Evolutionary conservation across 2,797 vertebrate genomes (phyloP).

Genomic region (Periophthalmus magnuspinnatus): DNA sequence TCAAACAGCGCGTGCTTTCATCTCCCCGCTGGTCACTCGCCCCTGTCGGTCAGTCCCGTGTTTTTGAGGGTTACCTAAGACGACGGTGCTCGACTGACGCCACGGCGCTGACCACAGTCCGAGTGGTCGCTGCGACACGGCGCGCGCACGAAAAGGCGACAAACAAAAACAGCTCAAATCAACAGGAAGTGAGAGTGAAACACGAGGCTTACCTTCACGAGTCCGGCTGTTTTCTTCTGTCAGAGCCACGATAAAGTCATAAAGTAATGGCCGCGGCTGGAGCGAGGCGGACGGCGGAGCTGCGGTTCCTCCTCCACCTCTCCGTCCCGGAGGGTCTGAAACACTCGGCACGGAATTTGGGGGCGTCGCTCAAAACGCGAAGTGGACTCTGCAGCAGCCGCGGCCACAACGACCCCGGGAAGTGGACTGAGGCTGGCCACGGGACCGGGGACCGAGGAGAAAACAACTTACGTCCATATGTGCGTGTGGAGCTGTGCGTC

Average conservation of each 20-base stretch:
- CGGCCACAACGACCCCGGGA: conserved; percentile 60
- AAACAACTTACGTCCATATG: not conserved
- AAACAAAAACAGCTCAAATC: conserved; percentile 29
- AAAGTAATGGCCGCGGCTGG: conserved; percentile 67
- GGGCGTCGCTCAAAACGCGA: conserved; percentile 95
- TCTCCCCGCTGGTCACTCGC: conserved; percentile 7
- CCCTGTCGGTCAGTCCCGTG: conserved; percentile 46
- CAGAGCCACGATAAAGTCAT: conserved; percentile 61
- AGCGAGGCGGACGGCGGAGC: conserved; percentile 69
- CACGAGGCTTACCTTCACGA: conserved; percentile 54
- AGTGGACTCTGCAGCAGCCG: conserved; percentile 83
- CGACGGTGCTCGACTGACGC: conserved; percentile 71
- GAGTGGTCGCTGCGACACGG: conserved; percentile 79
- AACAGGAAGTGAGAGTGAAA: conserved; percentile 48
- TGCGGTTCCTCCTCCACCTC: conserved; percentile 87
- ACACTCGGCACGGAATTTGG: conserved; percentile 90
- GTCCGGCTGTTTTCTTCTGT: conserved; percentile 49
- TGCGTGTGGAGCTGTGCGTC: conserved; percentile 1
- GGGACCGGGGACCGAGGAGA: conserved; percentile 17
- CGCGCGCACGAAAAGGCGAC: conserved; percentile 63
- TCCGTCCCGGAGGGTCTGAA: conserved; percentile 90
- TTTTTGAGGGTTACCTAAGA: conserved; percentile 61
- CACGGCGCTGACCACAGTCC: conserved; percentile 80
- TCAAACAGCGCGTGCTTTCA: not conserved
- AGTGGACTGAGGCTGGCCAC: conserved; percentile 29